phyloP scores from a whole-genome alignment of 2,888 invertebrate species.

The Acleris cristana region DNA sequence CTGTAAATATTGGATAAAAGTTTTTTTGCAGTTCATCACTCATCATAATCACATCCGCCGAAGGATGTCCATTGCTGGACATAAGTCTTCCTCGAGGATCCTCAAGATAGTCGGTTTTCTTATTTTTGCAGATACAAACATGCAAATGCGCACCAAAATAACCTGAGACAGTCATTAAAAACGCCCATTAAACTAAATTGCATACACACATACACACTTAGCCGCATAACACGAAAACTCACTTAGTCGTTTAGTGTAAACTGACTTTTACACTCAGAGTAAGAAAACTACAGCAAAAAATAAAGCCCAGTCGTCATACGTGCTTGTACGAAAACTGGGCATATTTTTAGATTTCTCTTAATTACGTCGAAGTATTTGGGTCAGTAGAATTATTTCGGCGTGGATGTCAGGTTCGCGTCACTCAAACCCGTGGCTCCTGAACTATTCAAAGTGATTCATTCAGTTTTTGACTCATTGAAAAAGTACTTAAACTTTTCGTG shows the following conservation, averaged over 20 bases:
- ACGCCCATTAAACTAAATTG: constrained; percentile 35
- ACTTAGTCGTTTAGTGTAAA: constrained; percentile 46
- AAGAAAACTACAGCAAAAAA: not conserved
- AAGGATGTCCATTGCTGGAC: too few species aligned
- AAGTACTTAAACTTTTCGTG: not conserved
- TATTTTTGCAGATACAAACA: not conserved
- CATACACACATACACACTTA: constrained; percentile 33
- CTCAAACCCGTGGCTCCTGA: constrained; percentile 34
- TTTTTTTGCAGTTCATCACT: too few species aligned
- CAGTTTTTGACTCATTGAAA: constrained; percentile 24
- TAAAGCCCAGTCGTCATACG: too few species aligned
- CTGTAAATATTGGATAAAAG: too few species aligned
- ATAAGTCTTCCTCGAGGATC: too few species aligned
- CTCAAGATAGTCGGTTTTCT: too few species aligned
- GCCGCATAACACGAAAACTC: constrained; percentile 51
- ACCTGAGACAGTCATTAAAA: constrained; percentile 15
- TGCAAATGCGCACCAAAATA: constrained; percentile 21
- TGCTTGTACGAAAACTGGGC: not conserved
- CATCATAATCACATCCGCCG: too few species aligned
- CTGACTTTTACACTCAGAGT: constrained; percentile 11
- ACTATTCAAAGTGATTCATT: constrained; percentile 26
- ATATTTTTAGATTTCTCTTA: constrained; percentile 40
- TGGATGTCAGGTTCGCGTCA: constrained; percentile 46
- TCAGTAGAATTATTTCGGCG: constrained; percentile 43
- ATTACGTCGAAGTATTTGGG: constrained; percentile 47